Evolutionary conservation across 2,888 invertebrate genomes (phyloP).

Genomic region (Rugalucina vietnamica): DNA sequence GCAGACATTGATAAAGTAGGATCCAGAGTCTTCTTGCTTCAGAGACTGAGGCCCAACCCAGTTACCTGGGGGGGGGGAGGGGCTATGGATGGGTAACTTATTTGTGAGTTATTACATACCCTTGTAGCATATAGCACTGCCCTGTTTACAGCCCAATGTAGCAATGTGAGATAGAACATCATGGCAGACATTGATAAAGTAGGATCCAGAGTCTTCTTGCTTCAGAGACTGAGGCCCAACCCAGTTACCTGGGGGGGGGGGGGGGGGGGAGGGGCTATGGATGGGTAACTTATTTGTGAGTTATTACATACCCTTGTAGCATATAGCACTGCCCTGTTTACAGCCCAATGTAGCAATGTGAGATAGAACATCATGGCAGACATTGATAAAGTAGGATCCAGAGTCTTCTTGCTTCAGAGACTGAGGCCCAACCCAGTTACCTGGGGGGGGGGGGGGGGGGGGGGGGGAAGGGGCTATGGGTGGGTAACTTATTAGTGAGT

Average conservation of each 20-base stretch:
- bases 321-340: too few relatives aligned
- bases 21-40: conserved; percentile 22
- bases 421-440: not conserved
- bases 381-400: conserved; percentile 71
- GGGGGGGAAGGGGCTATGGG: not conserved
- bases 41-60: conserved; percentile 65
- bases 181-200: conserved; percentile 56
- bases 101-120: too few relatives aligned
- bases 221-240: conserved; percentile 55
- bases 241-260: conserved; percentile 69
- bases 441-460: not conserved
- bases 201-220: conserved; percentile 33
- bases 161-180: conserved; percentile 52
- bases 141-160: conserved; percentile 70
- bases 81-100: too few relatives aligned
- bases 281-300: too few relatives aligned
- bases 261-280: too few relatives aligned
- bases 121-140: conserved; percentile 73
- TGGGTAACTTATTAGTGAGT: not conserved
- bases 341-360: too few relatives aligned
- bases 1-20: conserved; percentile 55
- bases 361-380: conserved; percentile 65
- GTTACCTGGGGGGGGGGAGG: too few relatives aligned
- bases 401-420: too few relatives aligned
- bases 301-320: too few relatives aligned